Evolutionary conservation across 1,140 invertebrate genomes (phyloP).

Genomic region (Charaxes varanes): DNA sequence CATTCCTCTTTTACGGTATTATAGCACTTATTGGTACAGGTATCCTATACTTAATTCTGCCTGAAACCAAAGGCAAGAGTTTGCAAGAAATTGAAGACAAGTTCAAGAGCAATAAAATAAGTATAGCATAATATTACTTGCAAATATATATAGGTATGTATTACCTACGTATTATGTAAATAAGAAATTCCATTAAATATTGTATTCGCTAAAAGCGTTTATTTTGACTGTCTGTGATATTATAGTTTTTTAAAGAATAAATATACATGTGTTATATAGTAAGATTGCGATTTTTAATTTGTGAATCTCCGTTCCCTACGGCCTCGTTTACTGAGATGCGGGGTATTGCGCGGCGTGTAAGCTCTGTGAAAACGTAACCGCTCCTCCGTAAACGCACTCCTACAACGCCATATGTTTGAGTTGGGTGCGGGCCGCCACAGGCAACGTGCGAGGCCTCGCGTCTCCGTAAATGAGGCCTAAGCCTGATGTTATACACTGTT

Average conservation of each 20-base stretch:
- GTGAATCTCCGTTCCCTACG: not conserved
- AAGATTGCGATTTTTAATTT: constrained; percentile 9
- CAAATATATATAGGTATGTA: constrained; percentile 14
- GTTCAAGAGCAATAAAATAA: constrained; percentile 60
- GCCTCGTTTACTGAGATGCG: no score
- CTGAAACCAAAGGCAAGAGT: constrained; percentile 87
- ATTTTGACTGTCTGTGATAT: constrained; percentile 47
- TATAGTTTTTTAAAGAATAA: constrained; percentile 29
- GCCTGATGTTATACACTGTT: no score
- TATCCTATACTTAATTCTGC: constrained; percentile 80
- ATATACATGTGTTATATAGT: constrained; percentile 24
- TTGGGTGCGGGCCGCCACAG: no score
- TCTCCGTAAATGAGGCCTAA: no score
- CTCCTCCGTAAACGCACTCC: no score
- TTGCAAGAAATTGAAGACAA: constrained; percentile 83
- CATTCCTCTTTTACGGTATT: constrained; percentile 81
- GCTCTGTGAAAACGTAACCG: no score
- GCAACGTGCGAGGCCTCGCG: no score
- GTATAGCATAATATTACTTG: constrained; percentile 29
- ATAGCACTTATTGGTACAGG: constrained; percentile 78
- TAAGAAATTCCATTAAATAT: constrained; percentile 26
- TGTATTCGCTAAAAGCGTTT: constrained; percentile 35
- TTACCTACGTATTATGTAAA: no score
- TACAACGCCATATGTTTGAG: no score
- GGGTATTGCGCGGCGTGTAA: no score